Conservation (phyloP, 2,113 vertebrate species). For the Meriones unguiculatus region DNA sequence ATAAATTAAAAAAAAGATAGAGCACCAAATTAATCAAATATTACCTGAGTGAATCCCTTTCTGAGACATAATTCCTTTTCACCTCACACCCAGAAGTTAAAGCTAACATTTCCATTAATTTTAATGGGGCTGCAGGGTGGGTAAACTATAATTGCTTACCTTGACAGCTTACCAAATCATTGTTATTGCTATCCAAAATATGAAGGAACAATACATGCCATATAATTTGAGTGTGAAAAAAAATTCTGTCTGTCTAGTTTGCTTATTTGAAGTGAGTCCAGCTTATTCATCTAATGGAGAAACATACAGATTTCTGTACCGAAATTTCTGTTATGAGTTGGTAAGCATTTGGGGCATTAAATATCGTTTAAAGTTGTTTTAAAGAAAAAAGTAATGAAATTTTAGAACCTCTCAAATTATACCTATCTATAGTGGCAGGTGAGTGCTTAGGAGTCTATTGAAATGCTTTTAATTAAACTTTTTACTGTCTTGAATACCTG, state of each 20-base stretch:
- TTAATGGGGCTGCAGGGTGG: background rate
- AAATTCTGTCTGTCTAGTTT: background rate
- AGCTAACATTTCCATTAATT: conserved; percentile 25
- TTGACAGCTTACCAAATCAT: conserved; percentile 6
- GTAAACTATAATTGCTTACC: background rate
- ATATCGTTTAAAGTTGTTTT: conserved; percentile 26
- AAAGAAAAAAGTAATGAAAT: conserved; percentile 35
- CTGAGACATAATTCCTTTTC: background rate
- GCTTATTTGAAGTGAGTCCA: conserved; percentile 9
- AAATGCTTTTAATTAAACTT: conserved; percentile 73
- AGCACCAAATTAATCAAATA: background rate
- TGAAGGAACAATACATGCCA: background rate
- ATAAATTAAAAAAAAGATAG: background rate
- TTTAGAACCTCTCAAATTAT: conserved; percentile 46
- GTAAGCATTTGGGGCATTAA: background rate
- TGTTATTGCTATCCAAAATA: background rate
- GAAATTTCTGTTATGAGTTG: background rate
- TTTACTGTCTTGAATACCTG: conserved; percentile 64
- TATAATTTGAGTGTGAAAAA: background rate
- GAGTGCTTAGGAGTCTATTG: conserved; percentile 64
- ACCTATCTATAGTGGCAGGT: conserved; percentile 50
- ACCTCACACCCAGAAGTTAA: background rate
- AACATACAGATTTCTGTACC: background rate
- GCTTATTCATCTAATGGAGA: conserved; percentile 11
- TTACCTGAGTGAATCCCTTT: background rate